Evolutionary conservation across 2,888 invertebrate genomes (phyloP), one percentile per base, ranked within the genome.

Genomic region (Acheta domesticus): DNA sequence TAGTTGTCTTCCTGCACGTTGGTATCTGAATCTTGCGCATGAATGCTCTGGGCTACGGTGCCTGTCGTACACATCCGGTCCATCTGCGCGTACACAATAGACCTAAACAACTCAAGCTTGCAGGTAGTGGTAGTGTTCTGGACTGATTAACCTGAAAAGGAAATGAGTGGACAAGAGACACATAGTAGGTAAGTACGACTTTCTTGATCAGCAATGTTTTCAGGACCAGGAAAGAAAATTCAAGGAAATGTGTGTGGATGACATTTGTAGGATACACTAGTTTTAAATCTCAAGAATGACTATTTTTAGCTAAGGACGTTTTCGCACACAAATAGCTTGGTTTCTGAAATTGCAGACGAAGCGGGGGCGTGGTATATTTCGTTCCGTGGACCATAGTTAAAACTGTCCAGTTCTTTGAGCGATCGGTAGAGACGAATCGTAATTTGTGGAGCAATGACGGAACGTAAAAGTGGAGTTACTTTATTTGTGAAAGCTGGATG

Each of bases 401-500:
- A 36, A 36, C 36, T 36, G 36, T 36, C 36, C 36, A 8, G 4
- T 36, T 36, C 36, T 5, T 36, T 8, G 36, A 36, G 36, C 36
- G 5, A 8, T 36, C 8, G 36, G 11, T 36, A 36, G 36, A 36
- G 36, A 36, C 36, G 8, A 36, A 36, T 36, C 36, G 36, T 36
- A 36, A 74, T 23, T 77, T 77, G 11, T 49, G 49, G 36, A 2
- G 73, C 5, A 36, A 79, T 79, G 75, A 79, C 21, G 21, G 8
- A 78, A 48, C 16, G 20, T 78, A 19, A 36, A 48, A 21, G 77
- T 36, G 75, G 79, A 20, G 12, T 80, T 19, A 80, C 79, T 49
- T 81, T 83, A 76, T 83, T 83, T 80, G 82, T 82, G 49, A 83
- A 83, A 77, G 80, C 83, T 20, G 82, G 83, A 16, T 81, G 82